phyloP scores from a whole-genome alignment of 2,797 vertebrate genomes.

The Notoglanidium macrostoma region DNA sequence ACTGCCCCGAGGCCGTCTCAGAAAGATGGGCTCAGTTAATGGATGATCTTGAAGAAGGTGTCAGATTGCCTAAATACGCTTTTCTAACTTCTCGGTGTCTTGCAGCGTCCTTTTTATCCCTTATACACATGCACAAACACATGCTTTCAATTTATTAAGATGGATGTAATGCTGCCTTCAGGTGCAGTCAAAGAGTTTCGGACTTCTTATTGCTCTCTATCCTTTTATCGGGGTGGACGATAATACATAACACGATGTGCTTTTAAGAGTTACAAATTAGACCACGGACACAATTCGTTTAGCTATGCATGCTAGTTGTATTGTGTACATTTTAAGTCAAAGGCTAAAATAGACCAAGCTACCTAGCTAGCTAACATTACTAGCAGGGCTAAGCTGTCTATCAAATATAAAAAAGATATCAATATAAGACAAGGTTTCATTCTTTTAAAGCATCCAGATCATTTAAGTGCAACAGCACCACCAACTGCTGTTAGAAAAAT shows the following conservation, averaged over 20 bases:
- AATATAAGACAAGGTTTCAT: not conserved
- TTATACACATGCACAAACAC: not conserved
- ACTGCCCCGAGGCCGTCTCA: constrained; percentile 90
- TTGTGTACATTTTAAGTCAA: not conserved
- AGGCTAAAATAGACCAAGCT: not conserved
- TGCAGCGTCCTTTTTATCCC: not conserved
- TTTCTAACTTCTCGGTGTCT: constrained; percentile 31
- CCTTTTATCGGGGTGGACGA: too few relatives aligned
- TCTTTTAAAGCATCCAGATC: not conserved
- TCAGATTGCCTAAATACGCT: constrained; percentile 84
- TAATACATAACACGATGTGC: too few relatives aligned
- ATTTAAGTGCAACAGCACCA: not conserved
- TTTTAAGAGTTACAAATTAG: not conserved
- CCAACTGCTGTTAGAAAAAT: not conserved
- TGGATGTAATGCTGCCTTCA: not conserved
- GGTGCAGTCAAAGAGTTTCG: not conserved
- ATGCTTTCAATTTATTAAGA: not conserved
- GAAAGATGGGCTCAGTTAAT: constrained; percentile 98
- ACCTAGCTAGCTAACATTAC: not conserved
- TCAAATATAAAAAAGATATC: not conserved
- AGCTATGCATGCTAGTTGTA: not conserved
- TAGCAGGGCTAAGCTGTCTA: not conserved
- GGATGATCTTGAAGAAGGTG: constrained; percentile 98
- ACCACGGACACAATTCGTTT: not conserved
- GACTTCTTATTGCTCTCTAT: not conserved